Evolutionary conservation across 2,113 vertebrate species (phyloP), one percentile per base, ranked within the genome.

Genomic region (Cryptoleucopteryx plumbea): DNA sequence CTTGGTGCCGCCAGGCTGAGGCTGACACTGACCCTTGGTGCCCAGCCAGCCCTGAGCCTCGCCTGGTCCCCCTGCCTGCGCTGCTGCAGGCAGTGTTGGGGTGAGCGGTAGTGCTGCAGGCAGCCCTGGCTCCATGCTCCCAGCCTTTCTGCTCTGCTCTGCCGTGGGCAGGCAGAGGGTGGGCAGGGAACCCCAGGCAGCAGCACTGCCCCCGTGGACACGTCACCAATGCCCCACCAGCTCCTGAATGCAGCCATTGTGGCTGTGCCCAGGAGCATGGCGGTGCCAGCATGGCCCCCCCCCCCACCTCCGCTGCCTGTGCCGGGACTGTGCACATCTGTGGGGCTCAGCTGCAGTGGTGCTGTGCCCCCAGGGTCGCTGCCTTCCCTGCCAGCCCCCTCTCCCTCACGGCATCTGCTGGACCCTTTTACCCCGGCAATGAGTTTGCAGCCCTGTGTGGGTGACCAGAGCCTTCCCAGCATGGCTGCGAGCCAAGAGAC

Each of bases 1-100:
- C 38, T 79, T 13, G 22, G 42, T 52, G 67, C 72, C 68, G 32
- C 83, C 40, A 10, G 40, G 36, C n/a, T 26, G 50, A n/a, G 36
- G 34, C 79, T 43, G 45, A 12, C 23, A 62, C 42, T 52, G 45
- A 12, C 21, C 71, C n/a, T 52, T 7, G 2, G n/a, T 58, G 47
- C 27, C 38, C 26, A 19, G 65, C 70, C 25, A 43, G 32, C 31
- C 36, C 40, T 5, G 29, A 80, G 31, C 10, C 23, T 8, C 20
- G 5, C 47, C 62, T 0, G 0, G 16, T 31, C 40, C 20, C 3
- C 4, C 72, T 38, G 75, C 42, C 17, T 10, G 4, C 0, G 2
- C 36, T 79, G 59, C 67, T 59, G 23, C 9, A 9, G 59, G 66
- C 71, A n/a, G 80, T 9, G 1, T 4, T 12, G 25, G 79, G 47